A percentile compares a stretch with the other conserved stretches of the same genome.
phyloP scores from a whole-genome alignment of 2,888 invertebrate species.

The Heterodera filipjevi region DNA sequence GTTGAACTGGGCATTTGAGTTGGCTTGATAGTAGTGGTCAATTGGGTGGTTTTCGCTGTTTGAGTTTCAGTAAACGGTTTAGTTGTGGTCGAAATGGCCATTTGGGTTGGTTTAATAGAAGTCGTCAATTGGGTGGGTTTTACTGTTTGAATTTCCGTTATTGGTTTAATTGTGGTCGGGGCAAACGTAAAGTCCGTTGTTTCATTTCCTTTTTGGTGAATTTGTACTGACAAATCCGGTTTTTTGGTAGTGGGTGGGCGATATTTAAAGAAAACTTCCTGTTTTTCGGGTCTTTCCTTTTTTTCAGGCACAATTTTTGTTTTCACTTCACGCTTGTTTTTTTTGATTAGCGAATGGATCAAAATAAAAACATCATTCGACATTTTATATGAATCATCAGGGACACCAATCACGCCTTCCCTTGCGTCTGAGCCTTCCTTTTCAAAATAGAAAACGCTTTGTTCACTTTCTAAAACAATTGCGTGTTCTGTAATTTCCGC shows the following conservation, averaged over 20 bases:
- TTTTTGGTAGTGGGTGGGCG: not conserved
- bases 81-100: too few species aligned
- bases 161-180: too few species aligned
- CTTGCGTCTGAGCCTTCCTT: not conserved
- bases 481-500: not conserved
- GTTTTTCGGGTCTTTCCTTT: not conserved
- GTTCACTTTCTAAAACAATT: not conserved
- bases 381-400: not conserved
- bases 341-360: not conserved
- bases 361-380: not conserved
- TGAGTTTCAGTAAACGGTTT: too few species aligned
- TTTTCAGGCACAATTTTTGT: not conserved
- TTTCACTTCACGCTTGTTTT: not conserved
- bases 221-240: too few species aligned
- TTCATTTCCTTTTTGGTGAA: too few species aligned
- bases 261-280: not conserved
- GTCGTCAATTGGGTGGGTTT: too few species aligned
- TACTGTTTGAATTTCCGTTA: too few species aligned
- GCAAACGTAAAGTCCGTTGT: too few species aligned
- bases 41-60: too few species aligned
- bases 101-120: too few species aligned
- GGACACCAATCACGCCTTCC: not conserved
- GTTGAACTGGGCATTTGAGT: too few species aligned
- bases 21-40: too few species aligned
- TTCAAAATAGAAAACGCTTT: constrained; percentile 2